Percentiles rank a stretch among this genome's conserved stretches.
phyloP scores from a whole-genome alignment of 2,797 vertebrate genomes.

The Malacoraja senta region DNA sequence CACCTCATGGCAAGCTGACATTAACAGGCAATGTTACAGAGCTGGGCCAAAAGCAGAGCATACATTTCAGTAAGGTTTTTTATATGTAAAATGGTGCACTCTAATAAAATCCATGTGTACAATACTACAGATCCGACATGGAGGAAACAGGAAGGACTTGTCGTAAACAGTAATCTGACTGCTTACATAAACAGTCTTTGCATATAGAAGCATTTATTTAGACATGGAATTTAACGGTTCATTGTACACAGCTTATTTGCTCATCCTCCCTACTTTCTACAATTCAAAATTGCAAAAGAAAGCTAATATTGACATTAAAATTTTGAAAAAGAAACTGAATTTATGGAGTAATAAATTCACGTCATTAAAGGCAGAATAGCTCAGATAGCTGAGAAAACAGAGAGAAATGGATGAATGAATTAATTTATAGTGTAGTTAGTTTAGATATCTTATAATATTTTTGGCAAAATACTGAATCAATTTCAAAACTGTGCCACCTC shows the following conservation, averaged over 20 bases:
- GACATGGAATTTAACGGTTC: neutral
- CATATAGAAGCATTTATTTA: neutral
- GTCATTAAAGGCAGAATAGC: neutral
- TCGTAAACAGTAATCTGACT: neutral
- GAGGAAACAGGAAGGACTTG: neutral
- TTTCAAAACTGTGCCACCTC: neutral
- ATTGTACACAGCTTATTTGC: neutral
- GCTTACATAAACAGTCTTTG: neutral
- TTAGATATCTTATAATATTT: neutral
- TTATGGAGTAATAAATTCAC: neutral
- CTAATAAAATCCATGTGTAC: slow-evolving; percentile 24
- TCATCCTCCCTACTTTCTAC: neutral
- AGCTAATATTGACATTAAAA: neutral
- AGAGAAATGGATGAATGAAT: neutral
- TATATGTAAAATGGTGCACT: neutral
- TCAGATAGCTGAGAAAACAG: neutral
- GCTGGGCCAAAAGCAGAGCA: neutral
- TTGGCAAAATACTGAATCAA: neutral
- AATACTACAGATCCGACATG: neutral
- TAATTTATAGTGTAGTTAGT: neutral
- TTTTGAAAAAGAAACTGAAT: neutral
- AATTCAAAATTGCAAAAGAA: neutral
- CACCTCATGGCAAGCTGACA: neutral
- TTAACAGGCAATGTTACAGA: neutral
- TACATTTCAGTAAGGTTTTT: neutral